Evolutionary conservation across 1,140 invertebrate genomes (phyloP).

Genomic region (Chrysopa pallens): DNA sequence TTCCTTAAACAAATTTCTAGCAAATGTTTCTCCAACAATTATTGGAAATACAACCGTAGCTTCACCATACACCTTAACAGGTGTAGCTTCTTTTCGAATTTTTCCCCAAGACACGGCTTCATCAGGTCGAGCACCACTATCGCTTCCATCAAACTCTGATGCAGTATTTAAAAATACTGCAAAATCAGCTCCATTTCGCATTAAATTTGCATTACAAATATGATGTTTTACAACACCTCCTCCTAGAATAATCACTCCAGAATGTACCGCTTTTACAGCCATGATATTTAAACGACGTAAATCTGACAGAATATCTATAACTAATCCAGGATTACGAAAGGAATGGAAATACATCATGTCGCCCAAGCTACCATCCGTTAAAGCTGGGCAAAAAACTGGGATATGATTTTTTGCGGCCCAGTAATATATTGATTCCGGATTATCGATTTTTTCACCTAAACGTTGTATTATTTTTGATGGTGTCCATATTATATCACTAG

Average conservation of each 20-base stretch:
- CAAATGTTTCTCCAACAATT: constrained; percentile 92
- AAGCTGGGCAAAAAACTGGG: constrained; percentile 92
- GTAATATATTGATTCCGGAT: constrained; percentile 88
- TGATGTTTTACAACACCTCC: constrained; percentile 98
- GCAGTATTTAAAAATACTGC: constrained; percentile 95
- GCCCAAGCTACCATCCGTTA: constrained; percentile 96
- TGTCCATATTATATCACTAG: constrained; percentile 65
- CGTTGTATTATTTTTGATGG: constrained; percentile 74
- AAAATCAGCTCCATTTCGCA: constrained; percentile 97
- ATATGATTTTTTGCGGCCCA: constrained; percentile 97
- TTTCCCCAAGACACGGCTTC: constrained; percentile 99
- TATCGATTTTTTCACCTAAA: constrained; percentile 80
- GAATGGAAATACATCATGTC: constrained; percentile 99
- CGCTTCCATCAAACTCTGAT: constrained; percentile 95
- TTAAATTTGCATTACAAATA: constrained; percentile 94
- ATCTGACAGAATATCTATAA: constrained; percentile 90
- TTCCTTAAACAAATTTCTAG: constrained; percentile 25
- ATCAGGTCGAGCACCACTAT: constrained; percentile 92
- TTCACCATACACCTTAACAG: constrained; percentile 94
- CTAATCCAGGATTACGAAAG: constrained; percentile 76
- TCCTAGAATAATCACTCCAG: constrained; percentile 94
- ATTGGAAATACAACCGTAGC: constrained; percentile 91
- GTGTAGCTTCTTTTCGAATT: constrained; percentile 70
- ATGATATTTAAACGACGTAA: constrained; percentile 79
- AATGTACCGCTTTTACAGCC: constrained; percentile 82